These are phyloP conservation scores for Nowickia ferox DNA, from an alignment of 2,888 invertebrate genomes.

Conservation along the genomic window DNA sequence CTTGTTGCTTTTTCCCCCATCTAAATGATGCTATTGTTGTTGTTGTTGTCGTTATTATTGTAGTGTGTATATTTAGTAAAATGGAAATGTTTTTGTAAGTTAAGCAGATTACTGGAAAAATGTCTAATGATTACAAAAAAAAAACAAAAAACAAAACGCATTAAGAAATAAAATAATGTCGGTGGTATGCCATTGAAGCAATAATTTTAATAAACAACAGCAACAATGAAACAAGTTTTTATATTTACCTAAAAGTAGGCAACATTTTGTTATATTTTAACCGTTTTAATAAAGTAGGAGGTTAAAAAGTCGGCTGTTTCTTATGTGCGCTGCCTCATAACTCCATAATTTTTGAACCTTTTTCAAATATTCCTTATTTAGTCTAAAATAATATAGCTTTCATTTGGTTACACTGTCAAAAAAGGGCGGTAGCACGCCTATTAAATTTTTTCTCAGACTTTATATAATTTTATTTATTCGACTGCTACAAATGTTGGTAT, in stretches of 20 bases:
- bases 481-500: too few species aligned
- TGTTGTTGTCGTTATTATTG: background rate
- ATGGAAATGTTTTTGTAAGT: slow-evolving; percentile 45
- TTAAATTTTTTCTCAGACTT: too few species aligned
- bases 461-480: too few species aligned
- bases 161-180: background rate
- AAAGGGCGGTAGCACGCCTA: too few species aligned
- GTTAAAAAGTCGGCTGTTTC: too few species aligned
- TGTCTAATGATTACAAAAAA: slow-evolving; percentile 40
- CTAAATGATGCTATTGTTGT: background rate
- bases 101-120: slow-evolving; percentile 37
- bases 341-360: too few species aligned
- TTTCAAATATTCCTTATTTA: too few species aligned
- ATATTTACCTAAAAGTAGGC: slow-evolving; percentile 27
- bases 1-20: background rate
- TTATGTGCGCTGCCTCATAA: too few species aligned
- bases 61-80: slow-evolving; percentile 1
- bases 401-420: too few species aligned
- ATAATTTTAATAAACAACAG: background rate
- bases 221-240: background rate
- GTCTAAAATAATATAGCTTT: too few species aligned
- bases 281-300: background rate
- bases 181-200: background rate
- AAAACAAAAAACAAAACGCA: background rate
- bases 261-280: background rate